Evolutionary conservation across 2,113 vertebrate genomes (phyloP), one percentile per base, ranked within the genome.

Genomic region (Toxotes chatareus): DNA sequence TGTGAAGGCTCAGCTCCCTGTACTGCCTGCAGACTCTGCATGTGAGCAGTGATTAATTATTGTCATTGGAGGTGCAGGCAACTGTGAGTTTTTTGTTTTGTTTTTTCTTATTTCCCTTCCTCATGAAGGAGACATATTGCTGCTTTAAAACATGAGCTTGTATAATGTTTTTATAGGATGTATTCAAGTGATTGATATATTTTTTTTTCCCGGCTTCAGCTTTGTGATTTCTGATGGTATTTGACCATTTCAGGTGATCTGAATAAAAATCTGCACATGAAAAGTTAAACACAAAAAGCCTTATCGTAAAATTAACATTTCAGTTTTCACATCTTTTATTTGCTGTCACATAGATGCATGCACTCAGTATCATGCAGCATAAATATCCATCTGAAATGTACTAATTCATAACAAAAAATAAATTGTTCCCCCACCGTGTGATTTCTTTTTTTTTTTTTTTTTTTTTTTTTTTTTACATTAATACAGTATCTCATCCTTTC

Each of bases 41-140:
- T 51, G 62, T 3, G 74, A 77, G 60, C 67, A 17, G 12, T 73
- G 82, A 90, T 87, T 86, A 87, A 87, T 90, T 71, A 60, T 79
- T 79, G 74, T 78, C 73, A 61, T 44, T 49, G 63, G 16, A 80
- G 71, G 64, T 56, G 70, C 53, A 79, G 46, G 21, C 23, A 68
- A 68, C 66, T 36, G 46, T 47, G 34, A 61, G 11, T 34, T 4
- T 11, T 3, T 62, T 10, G 8, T 8, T n/a, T 10, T 55, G n/a
- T 5, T n/a, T 12, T 5, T n/a, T 12, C 49, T 5, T 9, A 16
- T 51, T n/a, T 21, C n/a, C 19, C 2, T 63, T 67, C 27, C 67
- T 42, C 19, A 3, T 16, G 32, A 42, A 80, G 23, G 34, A 61
- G 17, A 67, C 49, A 69, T 2, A 44, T n/a, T 21, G 51, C 53